Percentiles rank a stretch among this genome's conserved stretches.
Conservation (phyloP, 2,113 vertebrate species). For the Rhagologus leucostigma region DNA sequence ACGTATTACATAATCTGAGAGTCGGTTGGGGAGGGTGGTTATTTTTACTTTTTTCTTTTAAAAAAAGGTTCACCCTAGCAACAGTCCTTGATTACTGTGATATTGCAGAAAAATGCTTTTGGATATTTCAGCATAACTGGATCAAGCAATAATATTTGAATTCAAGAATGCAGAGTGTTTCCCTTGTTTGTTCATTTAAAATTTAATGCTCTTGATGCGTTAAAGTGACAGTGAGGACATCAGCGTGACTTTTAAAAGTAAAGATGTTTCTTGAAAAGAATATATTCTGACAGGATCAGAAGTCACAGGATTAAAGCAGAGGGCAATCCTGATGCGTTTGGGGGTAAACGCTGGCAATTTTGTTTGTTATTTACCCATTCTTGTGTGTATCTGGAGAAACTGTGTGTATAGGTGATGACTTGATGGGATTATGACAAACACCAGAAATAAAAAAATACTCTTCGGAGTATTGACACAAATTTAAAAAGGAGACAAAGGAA, state of each 20-base stretch:
- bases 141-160: neutral
- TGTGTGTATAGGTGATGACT: neutral
- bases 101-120: neutral
- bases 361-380: neutral
- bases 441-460: neutral
- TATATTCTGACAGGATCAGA: neutral
- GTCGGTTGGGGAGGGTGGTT: neutral
- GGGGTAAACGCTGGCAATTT: neutral
- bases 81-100: neutral
- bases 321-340: neutral
- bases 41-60: neutral
- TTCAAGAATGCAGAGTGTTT: neutral
- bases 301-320: neutral
- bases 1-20: constrained; percentile 29
- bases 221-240: neutral
- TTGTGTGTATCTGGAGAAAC: neutral
- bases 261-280: neutral
- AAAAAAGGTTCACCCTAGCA: neutral
- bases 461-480: neutral
- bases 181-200: neutral
- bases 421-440: neutral
- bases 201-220: neutral
- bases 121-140: neutral
- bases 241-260: neutral
- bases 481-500: neutral